A percentile compares a stretch with the other conserved stretches of the same genome.
phyloP scores from a whole-genome alignment of 2,888 invertebrate genomes.

The Alitta virens region DNA sequence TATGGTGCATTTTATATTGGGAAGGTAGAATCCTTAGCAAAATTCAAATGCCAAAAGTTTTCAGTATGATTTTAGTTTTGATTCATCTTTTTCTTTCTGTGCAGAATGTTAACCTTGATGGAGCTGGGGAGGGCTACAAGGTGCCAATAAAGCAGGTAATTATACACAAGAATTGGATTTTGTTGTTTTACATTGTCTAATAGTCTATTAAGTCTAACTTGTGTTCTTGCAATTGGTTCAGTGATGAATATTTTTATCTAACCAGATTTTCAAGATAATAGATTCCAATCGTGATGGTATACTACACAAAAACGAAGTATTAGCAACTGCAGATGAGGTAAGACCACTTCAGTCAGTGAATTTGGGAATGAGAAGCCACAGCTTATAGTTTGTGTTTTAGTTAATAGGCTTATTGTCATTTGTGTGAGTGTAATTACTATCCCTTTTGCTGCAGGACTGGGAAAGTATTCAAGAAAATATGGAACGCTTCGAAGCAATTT shows the following conservation, averaged over 20 bases:
- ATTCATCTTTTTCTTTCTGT: background rate
- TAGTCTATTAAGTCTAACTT: background rate
- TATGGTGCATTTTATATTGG: too few species aligned
- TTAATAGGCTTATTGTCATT: background rate
- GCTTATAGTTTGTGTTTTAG: background rate
- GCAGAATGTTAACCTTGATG: background rate
- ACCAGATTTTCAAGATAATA: conserved; percentile 4
- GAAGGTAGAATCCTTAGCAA: too few species aligned
- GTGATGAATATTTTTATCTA: background rate
- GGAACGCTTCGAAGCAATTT: conserved; percentile 6
- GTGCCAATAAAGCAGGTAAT: background rate
- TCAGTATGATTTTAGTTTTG: background rate
- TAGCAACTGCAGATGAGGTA: background rate
- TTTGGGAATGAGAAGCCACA: background rate
- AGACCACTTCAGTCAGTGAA: too few species aligned
- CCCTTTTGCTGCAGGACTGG: conserved; percentile 1
- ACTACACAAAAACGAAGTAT: conserved; percentile 1
- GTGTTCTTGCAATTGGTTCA: too few species aligned
- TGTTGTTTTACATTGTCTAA: background rate
- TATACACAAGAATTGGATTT: too few species aligned
- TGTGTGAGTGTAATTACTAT: background rate
- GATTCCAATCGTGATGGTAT: conserved; percentile 5
- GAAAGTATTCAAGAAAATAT: background rate
- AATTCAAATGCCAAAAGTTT: too few species aligned
- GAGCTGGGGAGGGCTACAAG: conserved; percentile 4